Conservation (phyloP, 1,140 invertebrate genomes). For the Diachasma alloeum region DNA sequence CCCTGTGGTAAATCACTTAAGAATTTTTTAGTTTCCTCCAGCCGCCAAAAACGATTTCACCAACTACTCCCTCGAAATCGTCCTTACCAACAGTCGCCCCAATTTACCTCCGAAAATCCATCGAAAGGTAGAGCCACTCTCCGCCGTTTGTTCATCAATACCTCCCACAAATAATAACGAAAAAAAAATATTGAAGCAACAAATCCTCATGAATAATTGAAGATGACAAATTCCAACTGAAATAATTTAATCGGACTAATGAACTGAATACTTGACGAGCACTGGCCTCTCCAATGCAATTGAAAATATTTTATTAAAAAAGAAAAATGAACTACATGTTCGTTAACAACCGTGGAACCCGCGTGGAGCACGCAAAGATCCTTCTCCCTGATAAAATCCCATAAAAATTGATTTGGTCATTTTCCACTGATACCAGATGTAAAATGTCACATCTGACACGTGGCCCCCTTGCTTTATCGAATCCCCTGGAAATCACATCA, state of each 20-base stretch:
- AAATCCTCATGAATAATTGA: not conserved
- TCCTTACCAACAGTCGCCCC: not conserved
- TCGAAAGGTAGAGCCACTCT: not conserved
- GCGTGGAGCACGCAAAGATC: not conserved
- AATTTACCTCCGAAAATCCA: not conserved
- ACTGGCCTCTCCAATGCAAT: not conserved
- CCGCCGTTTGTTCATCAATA: not conserved
- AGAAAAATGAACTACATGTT: not conserved
- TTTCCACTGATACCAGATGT: not conserved
- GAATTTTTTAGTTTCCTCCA: no score
- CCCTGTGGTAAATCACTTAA: not conserved
- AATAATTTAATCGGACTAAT: not conserved
- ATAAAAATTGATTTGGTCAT: not conserved
- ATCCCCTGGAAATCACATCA: not conserved
- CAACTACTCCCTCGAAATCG: not conserved
- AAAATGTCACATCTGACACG: not conserved
- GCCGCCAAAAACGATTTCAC: no score
- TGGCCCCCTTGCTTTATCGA: not conserved
- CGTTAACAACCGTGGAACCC: not conserved
- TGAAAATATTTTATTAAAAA: not conserved
- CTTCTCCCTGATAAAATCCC: not conserved
- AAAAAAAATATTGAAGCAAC: no score
- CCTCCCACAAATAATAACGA: no score
- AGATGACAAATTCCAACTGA: not conserved
- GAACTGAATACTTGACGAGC: not conserved